These are phyloP conservation scores for Xenus cinereus DNA, from an alignment of 2,113 vertebrate genomes.

Conservation along the genomic window DNA sequence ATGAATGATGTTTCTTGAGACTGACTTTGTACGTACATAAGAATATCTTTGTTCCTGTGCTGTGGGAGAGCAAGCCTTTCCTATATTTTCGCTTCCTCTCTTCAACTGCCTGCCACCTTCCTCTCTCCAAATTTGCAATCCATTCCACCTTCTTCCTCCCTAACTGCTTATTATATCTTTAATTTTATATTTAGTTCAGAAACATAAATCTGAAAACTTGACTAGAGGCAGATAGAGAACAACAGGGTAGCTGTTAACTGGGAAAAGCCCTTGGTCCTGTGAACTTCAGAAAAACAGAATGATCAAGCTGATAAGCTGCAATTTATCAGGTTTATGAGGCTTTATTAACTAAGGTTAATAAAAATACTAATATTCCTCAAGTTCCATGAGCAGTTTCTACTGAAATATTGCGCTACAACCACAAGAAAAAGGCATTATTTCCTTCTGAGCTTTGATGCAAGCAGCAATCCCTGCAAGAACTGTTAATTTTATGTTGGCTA, in stretches of 20 bases:
- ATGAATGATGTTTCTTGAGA: not conserved
- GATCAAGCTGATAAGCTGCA: not conserved
- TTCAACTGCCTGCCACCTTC: not conserved
- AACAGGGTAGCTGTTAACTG: fast-evolving
- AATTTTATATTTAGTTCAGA: not conserved
- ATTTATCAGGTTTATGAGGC: not conserved
- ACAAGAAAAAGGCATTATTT: not conserved
- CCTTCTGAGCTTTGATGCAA: not conserved
- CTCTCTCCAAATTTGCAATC: not conserved
- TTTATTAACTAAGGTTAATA: not conserved
- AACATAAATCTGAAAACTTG: not conserved
- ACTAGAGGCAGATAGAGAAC: not conserved
- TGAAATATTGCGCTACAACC: not conserved
- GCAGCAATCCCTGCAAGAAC: not conserved
- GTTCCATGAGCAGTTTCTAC: not conserved
- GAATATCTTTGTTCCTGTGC: not conserved
- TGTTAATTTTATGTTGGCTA: not conserved
- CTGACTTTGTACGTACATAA: fast-evolving
- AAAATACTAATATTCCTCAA: not conserved
- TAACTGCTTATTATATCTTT: not conserved
- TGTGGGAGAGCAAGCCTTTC: not conserved
- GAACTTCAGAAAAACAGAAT: not conserved
- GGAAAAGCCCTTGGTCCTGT: not conserved
- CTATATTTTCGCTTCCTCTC: not conserved
- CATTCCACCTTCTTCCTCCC: not conserved